Base-by-base conservation (phyloP, 2,888 invertebrate species). In the Pseudococcus longispinus region DNA sequence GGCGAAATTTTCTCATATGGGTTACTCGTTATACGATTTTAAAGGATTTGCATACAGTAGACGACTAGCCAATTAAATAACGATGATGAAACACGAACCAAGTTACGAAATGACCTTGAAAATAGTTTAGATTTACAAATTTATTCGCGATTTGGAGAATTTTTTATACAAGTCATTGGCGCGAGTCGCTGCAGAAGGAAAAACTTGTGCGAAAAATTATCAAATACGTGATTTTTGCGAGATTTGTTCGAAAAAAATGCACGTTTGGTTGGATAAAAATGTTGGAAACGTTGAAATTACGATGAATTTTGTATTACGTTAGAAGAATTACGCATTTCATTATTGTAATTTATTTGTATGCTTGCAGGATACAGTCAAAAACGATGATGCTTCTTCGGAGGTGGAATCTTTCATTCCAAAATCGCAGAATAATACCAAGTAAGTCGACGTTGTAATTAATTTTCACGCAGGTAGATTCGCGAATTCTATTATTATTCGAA, bases 321-420 rank as follows among this genome's bases (percentile, higher is more conserved):
- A n/a, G 3, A 51, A 18, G 2, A 51, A 60, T 23, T 60, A 46
- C 13, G 44, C 1, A 13, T 37, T 37, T 37, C 8, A 37, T 1
- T 37, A 37, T 2, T 9, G 32, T 32, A 37, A 37, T 37, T 37
- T 37, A 37, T 8, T 37, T 51, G 15, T 83, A 1, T 83, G 44
- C 55, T 51, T 13, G 1, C 32, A 84, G 84, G 55, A 60, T 32
- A 9, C 60, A 37, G 32, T 60, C 0, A 51, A 37, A 55, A 84
- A 60, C 20, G 84, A 84, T n/a, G 84, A 84, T 15, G 84, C 55
- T 37, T 51, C 84, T n/a, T 55, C 84, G 60, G 84, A 84, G 60
- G 84, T 84, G 26, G 84, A 84, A 29, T 84, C 84, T 32, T 84
- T 84, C 32, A 51, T 84, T 29, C 55, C 84, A 26, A 37, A 84